Percentiles rank a stretch among this genome's conserved stretches.
phyloP scores from a whole-genome alignment of 2,888 invertebrate genomes.

The Drosophila macrospina region DNA sequence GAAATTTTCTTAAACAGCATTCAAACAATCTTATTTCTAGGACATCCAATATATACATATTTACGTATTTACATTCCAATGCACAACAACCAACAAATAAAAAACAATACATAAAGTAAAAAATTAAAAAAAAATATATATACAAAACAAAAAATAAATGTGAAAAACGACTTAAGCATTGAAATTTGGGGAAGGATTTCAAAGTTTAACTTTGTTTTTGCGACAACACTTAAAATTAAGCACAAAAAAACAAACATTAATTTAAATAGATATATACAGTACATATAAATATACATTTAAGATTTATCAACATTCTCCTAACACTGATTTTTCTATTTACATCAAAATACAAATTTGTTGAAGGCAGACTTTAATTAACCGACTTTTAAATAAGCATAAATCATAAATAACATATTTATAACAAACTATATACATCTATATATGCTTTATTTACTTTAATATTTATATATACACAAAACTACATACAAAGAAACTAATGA shows the following conservation, averaged over 20 bases:
- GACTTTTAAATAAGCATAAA: conserved; percentile 69
- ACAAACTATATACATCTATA: conserved; percentile 70
- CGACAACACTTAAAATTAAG: conserved; percentile 51
- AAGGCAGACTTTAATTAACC: conserved; percentile 76
- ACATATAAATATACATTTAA: conserved; percentile 48
- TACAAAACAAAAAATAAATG: not conserved
- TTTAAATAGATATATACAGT: conserved; percentile 34
- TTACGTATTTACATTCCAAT: conserved; percentile 45
- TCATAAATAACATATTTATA: conserved; percentile 54
- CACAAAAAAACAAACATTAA: conserved; percentile 45
- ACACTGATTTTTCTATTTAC: conserved; percentile 78
- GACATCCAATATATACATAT: conserved; percentile 45
- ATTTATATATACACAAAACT: conserved; percentile 68
- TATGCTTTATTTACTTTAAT: conserved; percentile 82
- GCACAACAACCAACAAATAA: conserved; percentile 43
- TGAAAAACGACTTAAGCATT: conserved; percentile 81
- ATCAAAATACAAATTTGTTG: conserved; percentile 66
- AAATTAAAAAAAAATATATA: conserved; percentile 42
- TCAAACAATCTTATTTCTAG: conserved; percentile 74
- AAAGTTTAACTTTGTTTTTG: conserved; percentile 82
- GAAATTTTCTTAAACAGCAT: conserved; percentile 77
- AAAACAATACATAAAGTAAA: conserved; percentile 21
- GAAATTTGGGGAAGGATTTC: conserved; percentile 86
- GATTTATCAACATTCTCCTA: conserved; percentile 56
- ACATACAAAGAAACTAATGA: conserved; percentile 37